Percentiles rank a stretch among this genome's conserved stretches.
These are phyloP conservation scores for Meta bourneti DNA, from an alignment of 2,888 invertebrate genomes.

Conservation along the genomic window DNA sequence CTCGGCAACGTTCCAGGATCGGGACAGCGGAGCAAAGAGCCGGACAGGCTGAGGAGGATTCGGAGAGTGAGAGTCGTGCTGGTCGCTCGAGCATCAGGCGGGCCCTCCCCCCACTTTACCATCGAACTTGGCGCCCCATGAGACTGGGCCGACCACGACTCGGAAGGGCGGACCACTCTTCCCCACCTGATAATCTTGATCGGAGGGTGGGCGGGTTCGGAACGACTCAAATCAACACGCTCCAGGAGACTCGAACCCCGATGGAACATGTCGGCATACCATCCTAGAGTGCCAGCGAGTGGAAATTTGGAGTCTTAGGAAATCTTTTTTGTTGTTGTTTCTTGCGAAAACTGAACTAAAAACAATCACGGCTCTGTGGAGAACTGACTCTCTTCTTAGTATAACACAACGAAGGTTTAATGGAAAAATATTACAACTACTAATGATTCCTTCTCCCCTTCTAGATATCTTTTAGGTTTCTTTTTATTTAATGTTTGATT, in stretches of 20 bases:
- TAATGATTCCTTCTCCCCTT: slow-evolving; percentile 22
- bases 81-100: slow-evolving; percentile 36
- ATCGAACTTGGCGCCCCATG: slow-evolving; percentile 51
- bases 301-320: neutral
- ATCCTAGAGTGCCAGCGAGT: slow-evolving; percentile 16
- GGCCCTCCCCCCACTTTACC: slow-evolving; percentile 32
- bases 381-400: slow-evolving; percentile 38
- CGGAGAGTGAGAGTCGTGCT: slow-evolving; percentile 53
- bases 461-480: slow-evolving; percentile 43
- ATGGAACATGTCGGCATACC: slow-evolving; percentile 16
- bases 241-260: slow-evolving; percentile 28
- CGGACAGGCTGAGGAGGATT: slow-evolving; percentile 68
- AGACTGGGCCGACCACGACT: slow-evolving; percentile 42
- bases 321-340: neutral
- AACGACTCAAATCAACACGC: slow-evolving; percentile 28
- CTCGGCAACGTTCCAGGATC: slow-evolving; percentile 72
- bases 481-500: slow-evolving; percentile 65
- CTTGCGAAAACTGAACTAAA: slow-evolving; percentile 41
- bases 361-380: slow-evolving; percentile 24
- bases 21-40: slow-evolving; percentile 45
- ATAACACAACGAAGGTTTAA: slow-evolving; percentile 64
- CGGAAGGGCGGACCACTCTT: slow-evolving; percentile 57
- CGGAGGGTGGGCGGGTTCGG: slow-evolving; percentile 74
- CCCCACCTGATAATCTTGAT: slow-evolving; percentile 59
- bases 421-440: neutral